Base-by-base conservation (phyloP, 1,140 invertebrate species). In the Drosophila punjabiensis region DNA sequence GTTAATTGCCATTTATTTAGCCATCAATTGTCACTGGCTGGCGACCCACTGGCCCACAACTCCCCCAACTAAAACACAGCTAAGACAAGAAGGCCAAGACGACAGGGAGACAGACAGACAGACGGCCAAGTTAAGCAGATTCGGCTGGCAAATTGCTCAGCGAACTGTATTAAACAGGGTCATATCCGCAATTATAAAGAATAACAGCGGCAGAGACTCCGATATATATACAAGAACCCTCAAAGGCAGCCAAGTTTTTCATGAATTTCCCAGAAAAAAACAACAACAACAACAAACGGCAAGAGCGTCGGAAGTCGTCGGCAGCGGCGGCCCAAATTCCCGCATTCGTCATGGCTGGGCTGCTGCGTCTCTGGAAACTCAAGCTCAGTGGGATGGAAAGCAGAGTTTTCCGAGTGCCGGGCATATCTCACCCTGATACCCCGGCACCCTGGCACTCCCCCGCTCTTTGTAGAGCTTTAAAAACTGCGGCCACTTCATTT, bases 131-230 rank as follows among this genome's bases (percentile, higher is more conserved):
- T 76, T 64, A 43, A 48, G 60, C 50, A 63, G 56, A 56, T 77
- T 39, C 47, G 33, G 67, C 55, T 73, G 64, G 61, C 32, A 35
- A 73, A 85, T 89, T 89, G 85, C 77, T 68, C 85, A 81, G 66
- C 79, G 85, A 89, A 89, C 85, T 89, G 85, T 89, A 89, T 79
- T 89, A 89, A 89, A 82, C 85, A 84, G 85, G 85, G 85, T 89
- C 85, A 89, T 89, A 84, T 89, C 85, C 85, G 74, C 85, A 89
- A 89, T 89, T 89, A 89, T 89, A 89, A 74, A 89, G 81, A 88
- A 84, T 84, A 88, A 80, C 77, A 70, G 66, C 58, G 28, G 55
- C 48, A 50, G 64, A 62, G 20, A 48, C 18, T 65, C 47, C 52
- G 47, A 53, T 53, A 39, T 37, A 37, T 30, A 50, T 20, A 79